Conservation (phyloP, 2,888 invertebrate species). For the Heteromurus nitidus region DNA sequence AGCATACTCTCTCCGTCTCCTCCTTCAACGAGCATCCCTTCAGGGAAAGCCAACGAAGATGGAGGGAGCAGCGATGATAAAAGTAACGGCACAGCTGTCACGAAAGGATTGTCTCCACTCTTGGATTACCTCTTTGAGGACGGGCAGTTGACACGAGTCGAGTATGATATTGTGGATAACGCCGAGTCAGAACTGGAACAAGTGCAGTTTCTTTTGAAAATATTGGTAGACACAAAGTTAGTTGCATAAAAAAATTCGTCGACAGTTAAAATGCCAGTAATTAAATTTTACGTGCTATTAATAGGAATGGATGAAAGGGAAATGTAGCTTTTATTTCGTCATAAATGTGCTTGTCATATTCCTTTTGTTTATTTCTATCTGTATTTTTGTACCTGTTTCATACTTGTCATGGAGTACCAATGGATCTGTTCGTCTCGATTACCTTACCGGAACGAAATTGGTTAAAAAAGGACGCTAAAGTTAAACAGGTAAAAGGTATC, state of each 20-base stretch:
- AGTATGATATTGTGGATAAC: constrained; percentile 65
- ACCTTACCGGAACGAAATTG: not conserved
- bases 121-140: constrained; percentile 67
- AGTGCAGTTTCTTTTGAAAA: constrained; percentile 47
- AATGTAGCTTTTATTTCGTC: too few relatives aligned
- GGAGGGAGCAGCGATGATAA: not conserved
- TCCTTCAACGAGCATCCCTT: not conserved
- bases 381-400: too few relatives aligned
- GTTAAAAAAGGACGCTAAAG: not conserved
- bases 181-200: constrained; percentile 29
- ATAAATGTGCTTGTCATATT: too few relatives aligned
- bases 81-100: not conserved
- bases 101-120: constrained; percentile 30
- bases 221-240: constrained; percentile 63
- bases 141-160: constrained; percentile 63
- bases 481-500: not conserved
- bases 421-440: too few relatives aligned
- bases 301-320: too few relatives aligned
- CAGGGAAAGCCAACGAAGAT: too few relatives aligned
- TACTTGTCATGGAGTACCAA: too few relatives aligned
- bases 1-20: constrained; percentile 48
- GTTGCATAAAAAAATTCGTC: constrained; percentile 23
- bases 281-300: too few relatives aligned
- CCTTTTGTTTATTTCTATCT: too few relatives aligned
- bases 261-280: too few relatives aligned